phyloP scores from a whole-genome alignment of 2,888 invertebrate genomes.

The Dusona sp. region DNA sequence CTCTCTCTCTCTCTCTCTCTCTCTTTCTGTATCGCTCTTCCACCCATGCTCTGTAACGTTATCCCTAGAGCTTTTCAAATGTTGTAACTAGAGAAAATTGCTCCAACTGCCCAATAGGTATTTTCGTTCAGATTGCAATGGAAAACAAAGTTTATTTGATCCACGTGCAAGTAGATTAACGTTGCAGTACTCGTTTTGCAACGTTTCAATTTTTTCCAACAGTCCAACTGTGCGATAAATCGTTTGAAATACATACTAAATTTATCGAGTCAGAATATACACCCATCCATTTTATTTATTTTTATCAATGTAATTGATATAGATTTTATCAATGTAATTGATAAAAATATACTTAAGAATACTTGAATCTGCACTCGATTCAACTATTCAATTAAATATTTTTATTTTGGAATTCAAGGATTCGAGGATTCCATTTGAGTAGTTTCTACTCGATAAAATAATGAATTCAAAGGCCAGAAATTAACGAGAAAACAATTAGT shows the following conservation, averaged over 20 bases:
- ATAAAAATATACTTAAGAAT: too few relatives aligned
- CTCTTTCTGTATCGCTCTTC: not conserved
- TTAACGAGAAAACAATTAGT: not conserved
- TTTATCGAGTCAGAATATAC: not conserved
- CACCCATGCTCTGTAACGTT: not conserved
- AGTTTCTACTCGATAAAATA: not conserved
- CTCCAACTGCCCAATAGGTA: slow-evolving; percentile 58
- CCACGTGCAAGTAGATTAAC: not conserved
- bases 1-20: not conserved
- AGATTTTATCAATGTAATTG: too few relatives aligned
- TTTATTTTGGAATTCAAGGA: not conserved
- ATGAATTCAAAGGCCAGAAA: not conserved
- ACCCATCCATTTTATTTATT: not conserved
- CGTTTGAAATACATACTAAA: not conserved
- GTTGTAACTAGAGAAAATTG: slow-evolving; percentile 38
- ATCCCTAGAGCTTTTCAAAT: slow-evolving; percentile 45
- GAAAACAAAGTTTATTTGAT: slow-evolving; percentile 19
- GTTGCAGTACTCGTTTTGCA: not conserved
- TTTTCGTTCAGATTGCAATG: slow-evolving; percentile 24
- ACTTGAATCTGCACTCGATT: too few relatives aligned
- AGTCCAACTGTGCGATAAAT: not conserved
- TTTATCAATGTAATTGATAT: not conserved
- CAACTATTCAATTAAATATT: too few relatives aligned
- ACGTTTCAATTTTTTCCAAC: slow-evolving; percentile 2
- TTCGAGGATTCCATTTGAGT: not conserved